Evolutionary conservation across 2,888 invertebrate species (phyloP), one percentile per base, ranked within the genome.

Genomic region (Eupithecia dodoneata): DNA sequence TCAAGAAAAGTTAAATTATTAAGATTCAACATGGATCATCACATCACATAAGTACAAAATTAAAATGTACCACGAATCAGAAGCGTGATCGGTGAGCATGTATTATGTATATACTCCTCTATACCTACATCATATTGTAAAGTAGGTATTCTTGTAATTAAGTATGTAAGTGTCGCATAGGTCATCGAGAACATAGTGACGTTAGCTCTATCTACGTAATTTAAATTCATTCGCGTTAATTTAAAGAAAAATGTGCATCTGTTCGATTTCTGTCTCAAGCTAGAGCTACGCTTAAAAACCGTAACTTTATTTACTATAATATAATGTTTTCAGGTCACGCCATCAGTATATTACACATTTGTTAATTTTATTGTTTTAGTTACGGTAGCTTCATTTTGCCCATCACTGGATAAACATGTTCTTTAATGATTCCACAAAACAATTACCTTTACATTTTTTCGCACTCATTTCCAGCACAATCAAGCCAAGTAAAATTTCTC

Each of bases 131-230:
- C 69, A 42, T 69, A 67, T 76, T 49, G 59, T 55, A 13, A 74
- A 42, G 71, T 78, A 72, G 13, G 66, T 73, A 75, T 52, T 71
- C 30, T 7, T 49, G 76, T 80, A 79, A 88, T 89, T 90, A 90
- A 90, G 90, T 91, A 92, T 92, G 90, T 92, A 92, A 90, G 88
- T 91, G 88, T 90, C 87, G 84, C 89, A 88, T 80, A 90, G 93
- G 94, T 93, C 91, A 90, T 73, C 83, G 84, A 85, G 85, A 90
- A 91, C 84, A 93, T 92, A 91, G 91, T 91, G 85, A 86, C 80
- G 83, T 83, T 76, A 76, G 75, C 72, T 76, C 74, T 72, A 74
- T 76, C 10, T 69, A n/a, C 4, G 69, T 69, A 72, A 71, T 72
- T 52, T 30, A 55, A 18, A 41, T 66, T 63, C 18, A 7, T 66